Evolutionary conservation across 2,888 invertebrate species (phyloP), one percentile per base, ranked within the genome.

Genomic region (Himalopsyche kuldschensis): DNA sequence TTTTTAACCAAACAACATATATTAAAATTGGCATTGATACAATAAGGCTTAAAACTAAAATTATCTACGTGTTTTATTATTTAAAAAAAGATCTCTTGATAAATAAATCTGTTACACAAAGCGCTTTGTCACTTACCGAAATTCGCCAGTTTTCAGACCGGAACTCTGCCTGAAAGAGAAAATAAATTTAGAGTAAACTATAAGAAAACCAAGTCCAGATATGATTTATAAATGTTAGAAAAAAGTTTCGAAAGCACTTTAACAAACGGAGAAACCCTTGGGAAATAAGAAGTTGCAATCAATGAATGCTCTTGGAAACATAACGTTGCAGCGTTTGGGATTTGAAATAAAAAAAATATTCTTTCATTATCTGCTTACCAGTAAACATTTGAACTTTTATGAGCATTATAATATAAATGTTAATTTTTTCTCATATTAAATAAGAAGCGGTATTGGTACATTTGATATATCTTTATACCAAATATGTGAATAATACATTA

Each of bases 141-240:
- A 76, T 63, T 80, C 82, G 82, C 82, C 82, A 82, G 82, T 31
- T 82, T 82, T 75, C 55, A 79, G 79, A 76, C 79, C 55, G 47
- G 75, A 75, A 55, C 76, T 69, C 31, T 6, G n/a, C 82, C 82
- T 82, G 79, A 15, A 82, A 82, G 32, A 75, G 15, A 82, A 10
- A 78, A 5, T 27, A 69, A 63, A 55, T 55, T 55, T 55, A 55
- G 55, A 55, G 55, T 55, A 24, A 20, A 55, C 55, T 55, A 55
- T 55, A 55, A 55, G 55, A 55, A 55, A n/a, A 24, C 55, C 55
- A 55, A 55, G 55, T 55, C 55, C 55, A 24, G 55, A 20, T 55
- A 55, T 55, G 55, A 55, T 55, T 55, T 55, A 55, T 55, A 55
- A 55, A 20, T 55, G 55, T 55, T 24, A 20, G 55, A 20, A 55